These are phyloP conservation scores for Crotalus viridis DNA, from an alignment of 2,113 vertebrate species.

Conservation along the genomic window DNA sequence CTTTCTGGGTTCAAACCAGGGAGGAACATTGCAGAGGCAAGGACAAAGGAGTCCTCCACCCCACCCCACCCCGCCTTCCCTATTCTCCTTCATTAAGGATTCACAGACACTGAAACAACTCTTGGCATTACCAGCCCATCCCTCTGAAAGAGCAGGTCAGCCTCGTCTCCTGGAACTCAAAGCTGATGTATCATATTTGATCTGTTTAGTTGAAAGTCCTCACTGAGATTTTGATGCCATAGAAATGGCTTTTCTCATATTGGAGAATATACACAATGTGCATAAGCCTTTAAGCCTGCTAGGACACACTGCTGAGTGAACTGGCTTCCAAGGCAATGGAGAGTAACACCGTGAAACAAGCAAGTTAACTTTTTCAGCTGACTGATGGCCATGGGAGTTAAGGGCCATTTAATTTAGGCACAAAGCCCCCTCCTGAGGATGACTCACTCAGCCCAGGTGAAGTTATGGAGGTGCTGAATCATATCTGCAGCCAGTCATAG, in stretches of 20 bases:
- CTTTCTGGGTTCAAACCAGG: constrained; percentile 35
- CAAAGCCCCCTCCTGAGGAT: background rate
- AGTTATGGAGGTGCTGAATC: background rate
- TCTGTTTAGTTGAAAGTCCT: background rate
- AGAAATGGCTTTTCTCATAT: background rate
- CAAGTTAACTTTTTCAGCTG: background rate
- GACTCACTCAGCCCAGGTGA: background rate
- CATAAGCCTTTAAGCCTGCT: background rate
- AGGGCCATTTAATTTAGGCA: background rate
- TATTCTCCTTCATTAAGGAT: background rate
- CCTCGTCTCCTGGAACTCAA: background rate
- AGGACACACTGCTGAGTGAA: background rate
- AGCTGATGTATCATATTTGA: constrained; percentile 1
- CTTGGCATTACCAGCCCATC: background rate
- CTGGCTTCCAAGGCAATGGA: background rate
- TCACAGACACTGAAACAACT: constrained; percentile 1
- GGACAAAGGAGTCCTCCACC: background rate
- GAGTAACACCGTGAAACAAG: background rate
- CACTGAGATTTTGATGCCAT: background rate
- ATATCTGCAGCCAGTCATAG: background rate
- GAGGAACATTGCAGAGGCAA: constrained; percentile 22
- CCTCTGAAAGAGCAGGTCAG: background rate
- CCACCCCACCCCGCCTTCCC: background rate
- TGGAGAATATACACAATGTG: background rate
- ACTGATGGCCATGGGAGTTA: background rate